Evolutionary conservation across 2,113 vertebrate genomes (phyloP).

Genomic region (Oostethus manadensis): DNA sequence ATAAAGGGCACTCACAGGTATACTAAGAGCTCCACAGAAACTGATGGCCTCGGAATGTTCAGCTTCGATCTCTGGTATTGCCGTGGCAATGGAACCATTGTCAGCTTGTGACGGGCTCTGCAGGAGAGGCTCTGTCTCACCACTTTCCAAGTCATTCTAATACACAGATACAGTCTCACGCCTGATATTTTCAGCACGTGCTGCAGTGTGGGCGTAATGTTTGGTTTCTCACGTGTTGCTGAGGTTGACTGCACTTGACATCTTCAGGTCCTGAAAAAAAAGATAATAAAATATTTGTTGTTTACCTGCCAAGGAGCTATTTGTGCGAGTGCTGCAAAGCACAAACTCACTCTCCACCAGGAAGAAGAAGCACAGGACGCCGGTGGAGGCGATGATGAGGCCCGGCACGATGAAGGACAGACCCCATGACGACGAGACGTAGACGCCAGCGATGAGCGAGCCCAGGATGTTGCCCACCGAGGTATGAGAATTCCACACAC

Average conservation of each 20-base stretch:
- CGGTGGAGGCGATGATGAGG: conserved; percentile 77
- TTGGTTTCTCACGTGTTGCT: conserved; percentile 79
- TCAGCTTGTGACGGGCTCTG: conserved; percentile 44
- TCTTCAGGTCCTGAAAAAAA: conserved; percentile 84
- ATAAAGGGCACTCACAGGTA: conserved; percentile 81
- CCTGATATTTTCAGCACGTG: background rate
- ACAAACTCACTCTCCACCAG: conserved; percentile 88
- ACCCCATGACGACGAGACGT: conserved; percentile 85
- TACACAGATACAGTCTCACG: conserved; percentile 1
- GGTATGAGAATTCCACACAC: conserved; percentile 97
- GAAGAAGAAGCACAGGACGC: conserved; percentile 89
- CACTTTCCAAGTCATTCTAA: conserved; percentile 41
- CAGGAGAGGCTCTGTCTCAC: conserved; percentile 62
- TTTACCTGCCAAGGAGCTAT: too few species aligned
- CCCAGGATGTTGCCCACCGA: conserved; percentile 96
- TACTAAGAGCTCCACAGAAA: conserved; percentile 83
- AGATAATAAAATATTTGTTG: background rate
- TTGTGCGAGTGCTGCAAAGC: background rate
- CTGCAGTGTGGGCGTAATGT: background rate
- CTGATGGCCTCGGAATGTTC: conserved; percentile 81
- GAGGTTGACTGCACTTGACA: conserved; percentile 81
- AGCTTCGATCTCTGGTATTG: conserved; percentile 24
- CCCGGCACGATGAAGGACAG: conserved; percentile 91
- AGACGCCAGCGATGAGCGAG: conserved; percentile 86
- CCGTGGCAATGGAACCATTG: conserved; percentile 36